These are phyloP conservation scores for Cirrhinus molitorella DNA, from an alignment of 2,797 vertebrate genomes.

Conservation along the genomic window DNA sequence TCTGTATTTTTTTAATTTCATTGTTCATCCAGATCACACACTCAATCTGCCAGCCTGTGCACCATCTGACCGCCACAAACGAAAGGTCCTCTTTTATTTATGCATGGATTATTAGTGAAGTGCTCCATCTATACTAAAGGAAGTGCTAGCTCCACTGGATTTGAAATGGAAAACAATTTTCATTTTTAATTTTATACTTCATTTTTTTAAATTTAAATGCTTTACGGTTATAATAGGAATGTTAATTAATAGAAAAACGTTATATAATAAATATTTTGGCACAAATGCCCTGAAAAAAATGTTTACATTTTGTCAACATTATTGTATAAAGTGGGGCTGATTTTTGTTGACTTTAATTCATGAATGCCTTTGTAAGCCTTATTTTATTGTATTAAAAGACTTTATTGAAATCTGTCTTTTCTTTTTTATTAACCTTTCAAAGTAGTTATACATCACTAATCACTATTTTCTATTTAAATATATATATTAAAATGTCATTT, in stretches of 20 bases:
- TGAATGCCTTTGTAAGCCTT: slow-evolving; percentile 75
- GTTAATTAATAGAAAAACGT: slow-evolving; percentile 73
- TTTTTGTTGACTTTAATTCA: slow-evolving; percentile 67
- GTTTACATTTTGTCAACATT: slow-evolving; percentile 40
- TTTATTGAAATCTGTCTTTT: slow-evolving; percentile 25
- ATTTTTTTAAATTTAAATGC: slow-evolving; percentile 66
- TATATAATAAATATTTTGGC: slow-evolving; percentile 68
- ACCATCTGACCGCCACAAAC: background rate
- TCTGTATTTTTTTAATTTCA: slow-evolving; percentile 19
- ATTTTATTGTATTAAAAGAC: slow-evolving; percentile 78
- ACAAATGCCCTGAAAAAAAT: slow-evolving; percentile 37
- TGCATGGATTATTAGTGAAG: slow-evolving; percentile 55
- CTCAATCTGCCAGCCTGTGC: slow-evolving; percentile 20
- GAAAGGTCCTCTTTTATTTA: slow-evolving; percentile 18
- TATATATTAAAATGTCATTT: no score
- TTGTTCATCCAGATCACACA: slow-evolving; percentile 25
- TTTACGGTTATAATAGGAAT: slow-evolving; percentile 79
- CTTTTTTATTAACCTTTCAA: background rate
- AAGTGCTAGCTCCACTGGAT: slow-evolving; percentile 74
- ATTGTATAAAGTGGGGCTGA: slow-evolving; percentile 61
- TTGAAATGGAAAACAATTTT: slow-evolving; percentile 72
- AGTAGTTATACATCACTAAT: background rate
- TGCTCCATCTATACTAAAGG: slow-evolving; percentile 71
- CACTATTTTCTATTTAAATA: background rate
- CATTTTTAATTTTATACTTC: slow-evolving; percentile 61